Evolutionary conservation across 2,888 invertebrate species (phyloP).

Genomic region (Drosophila emarginata): DNA sequence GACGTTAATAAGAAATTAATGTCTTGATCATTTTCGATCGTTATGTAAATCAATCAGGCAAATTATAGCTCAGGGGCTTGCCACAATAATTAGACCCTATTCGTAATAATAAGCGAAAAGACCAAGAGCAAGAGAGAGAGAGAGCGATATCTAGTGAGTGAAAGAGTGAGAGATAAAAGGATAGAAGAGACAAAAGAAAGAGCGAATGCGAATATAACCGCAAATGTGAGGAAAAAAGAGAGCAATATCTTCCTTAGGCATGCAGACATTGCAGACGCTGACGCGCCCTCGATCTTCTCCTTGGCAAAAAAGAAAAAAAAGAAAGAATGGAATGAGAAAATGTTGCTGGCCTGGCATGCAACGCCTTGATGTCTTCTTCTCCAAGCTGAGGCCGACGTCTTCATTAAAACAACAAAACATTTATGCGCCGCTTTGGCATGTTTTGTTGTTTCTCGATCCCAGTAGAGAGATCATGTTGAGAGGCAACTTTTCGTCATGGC

Average conservation of each 20-base stretch:
- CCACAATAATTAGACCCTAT: conserved; percentile 82
- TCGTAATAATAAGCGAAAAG: conserved; percentile 77
- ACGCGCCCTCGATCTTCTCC: conserved; percentile 65
- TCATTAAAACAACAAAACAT: conserved; percentile 80
- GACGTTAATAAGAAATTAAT: conserved; percentile 82
- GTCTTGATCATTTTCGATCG: conserved; percentile 83
- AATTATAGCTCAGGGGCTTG: conserved; percentile 82
- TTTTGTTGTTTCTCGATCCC: conserved; percentile 46
- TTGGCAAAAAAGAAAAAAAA: conserved; percentile 40
- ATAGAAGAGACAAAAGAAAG: not conserved
- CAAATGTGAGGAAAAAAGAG: conserved; percentile 17
- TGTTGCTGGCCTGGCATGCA: conserved; percentile 65
- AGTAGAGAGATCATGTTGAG: conserved; percentile 56
- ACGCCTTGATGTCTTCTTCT: conserved; percentile 74
- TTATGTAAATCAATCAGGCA: conserved; percentile 83
- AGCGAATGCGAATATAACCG: not conserved
- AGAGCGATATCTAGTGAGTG: conserved; percentile 15
- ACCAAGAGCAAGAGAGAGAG: conserved; percentile 24
- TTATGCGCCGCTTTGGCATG: conserved; percentile 77
- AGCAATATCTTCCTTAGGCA: conserved; percentile 51
- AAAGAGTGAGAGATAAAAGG: conserved; percentile 26
- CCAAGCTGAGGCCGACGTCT: conserved; percentile 64
- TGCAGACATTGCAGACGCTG: conserved; percentile 72
- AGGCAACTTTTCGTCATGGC: conserved; percentile 57
- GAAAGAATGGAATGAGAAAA: conserved; percentile 53